phyloP scores from a whole-genome alignment of 2,888 invertebrate genomes.

The Protophormia terraenovae region DNA sequence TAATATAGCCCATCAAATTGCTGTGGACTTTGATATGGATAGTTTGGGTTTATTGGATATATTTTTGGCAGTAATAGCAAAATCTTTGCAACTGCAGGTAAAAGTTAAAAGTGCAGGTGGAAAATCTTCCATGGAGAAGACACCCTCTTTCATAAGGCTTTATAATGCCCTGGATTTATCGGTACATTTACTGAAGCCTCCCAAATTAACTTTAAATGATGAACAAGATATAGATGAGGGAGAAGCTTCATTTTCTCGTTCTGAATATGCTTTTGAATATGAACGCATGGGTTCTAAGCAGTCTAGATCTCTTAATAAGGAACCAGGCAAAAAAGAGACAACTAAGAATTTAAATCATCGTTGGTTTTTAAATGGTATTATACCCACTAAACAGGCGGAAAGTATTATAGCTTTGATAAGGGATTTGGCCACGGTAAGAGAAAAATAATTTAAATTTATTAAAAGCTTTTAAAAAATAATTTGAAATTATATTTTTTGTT shows the following conservation, averaged over 20 bases:
- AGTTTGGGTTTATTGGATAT: conserved; percentile 93
- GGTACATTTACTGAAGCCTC: conserved; percentile 76
- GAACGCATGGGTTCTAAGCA: conserved; percentile 46
- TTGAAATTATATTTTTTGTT: conserved; percentile 56
- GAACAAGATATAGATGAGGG: conserved; percentile 22
- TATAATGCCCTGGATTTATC: conserved; percentile 80
- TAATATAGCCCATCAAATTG: conserved; percentile 85
- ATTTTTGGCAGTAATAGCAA: conserved; percentile 94
- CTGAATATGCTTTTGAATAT: conserved; percentile 67
- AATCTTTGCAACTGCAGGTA: conserved; percentile 94
- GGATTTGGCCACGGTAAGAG: conserved; percentile 93
- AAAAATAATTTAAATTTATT: not conserved
- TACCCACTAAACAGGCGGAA: conserved; percentile 92
- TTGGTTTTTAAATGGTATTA: conserved; percentile 95
- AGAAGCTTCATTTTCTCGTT: conserved; percentile 33
- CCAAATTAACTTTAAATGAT: not conserved
- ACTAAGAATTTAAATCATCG: conserved; percentile 81
- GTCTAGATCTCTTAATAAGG: conserved; percentile 24
- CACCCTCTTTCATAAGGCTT: conserved; percentile 78
- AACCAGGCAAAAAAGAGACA: conserved; percentile 72
- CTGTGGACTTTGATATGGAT: conserved; percentile 80
- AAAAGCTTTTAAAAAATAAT: too few relatives aligned
- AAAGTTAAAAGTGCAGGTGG: conserved; percentile 83
- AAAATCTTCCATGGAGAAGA: conserved; percentile 84
- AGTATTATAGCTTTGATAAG: conserved; percentile 92